Conservation (phyloP, 53 echinoderm and acorn worm species). For the Zoroaster sp. region DNA sequence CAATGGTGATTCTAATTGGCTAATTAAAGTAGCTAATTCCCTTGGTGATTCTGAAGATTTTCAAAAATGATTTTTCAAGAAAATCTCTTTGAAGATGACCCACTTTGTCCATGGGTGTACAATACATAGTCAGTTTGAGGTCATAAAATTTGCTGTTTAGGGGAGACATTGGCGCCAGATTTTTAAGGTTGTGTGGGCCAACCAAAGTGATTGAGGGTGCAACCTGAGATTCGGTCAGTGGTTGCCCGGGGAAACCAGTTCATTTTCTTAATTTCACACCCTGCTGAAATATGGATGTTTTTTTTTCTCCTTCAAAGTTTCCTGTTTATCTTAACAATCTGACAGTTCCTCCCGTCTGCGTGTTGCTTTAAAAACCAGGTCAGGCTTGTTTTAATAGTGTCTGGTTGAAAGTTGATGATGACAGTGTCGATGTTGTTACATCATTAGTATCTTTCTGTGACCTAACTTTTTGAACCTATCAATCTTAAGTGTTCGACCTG, state of each 20-base stretch:
- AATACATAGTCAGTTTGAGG: too few species aligned
- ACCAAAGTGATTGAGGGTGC: too few species aligned
- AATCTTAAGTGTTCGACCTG: background rate
- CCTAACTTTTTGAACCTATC: constrained; percentile 10
- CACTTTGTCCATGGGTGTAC: too few species aligned
- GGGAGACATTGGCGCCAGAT: too few species aligned
- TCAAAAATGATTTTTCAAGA: too few species aligned
- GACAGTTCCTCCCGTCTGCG: background rate
- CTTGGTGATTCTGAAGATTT: too few species aligned
- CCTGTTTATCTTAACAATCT: background rate
- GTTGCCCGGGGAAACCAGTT: too few species aligned
- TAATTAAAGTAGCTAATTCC: background rate
- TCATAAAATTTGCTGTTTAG: too few species aligned
- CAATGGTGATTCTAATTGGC: background rate
- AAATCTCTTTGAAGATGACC: too few species aligned
- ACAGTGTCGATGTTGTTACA: background rate
- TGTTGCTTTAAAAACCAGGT: background rate
- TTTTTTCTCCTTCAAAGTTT: background rate
- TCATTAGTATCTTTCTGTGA: background rate
- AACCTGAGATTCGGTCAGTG: too few species aligned
- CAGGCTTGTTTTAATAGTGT: constrained; percentile 21
- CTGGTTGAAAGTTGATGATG: background rate
- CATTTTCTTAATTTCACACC: too few species aligned
- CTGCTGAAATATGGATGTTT: background rate
- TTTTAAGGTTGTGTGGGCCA: too few species aligned